Base-by-base conservation (phyloP, 1,140 invertebrate species). In the Bombus affinis region DNA sequence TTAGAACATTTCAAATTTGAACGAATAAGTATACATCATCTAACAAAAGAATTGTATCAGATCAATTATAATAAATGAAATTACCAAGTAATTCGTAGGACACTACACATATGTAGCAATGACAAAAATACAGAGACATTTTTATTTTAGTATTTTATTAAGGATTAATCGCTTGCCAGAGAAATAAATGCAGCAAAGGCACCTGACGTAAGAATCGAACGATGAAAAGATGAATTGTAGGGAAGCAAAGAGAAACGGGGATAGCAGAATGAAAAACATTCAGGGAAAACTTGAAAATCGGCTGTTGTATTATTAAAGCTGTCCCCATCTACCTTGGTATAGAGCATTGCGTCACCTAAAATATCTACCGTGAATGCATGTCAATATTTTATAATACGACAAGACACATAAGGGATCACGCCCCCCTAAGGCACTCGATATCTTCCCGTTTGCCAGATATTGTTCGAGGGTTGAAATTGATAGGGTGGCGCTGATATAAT, bases 341-440 rank as follows among this genome's bases (percentile, higher is more conserved):
- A 80, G 65, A 90, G 81, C 81, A 77, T 85, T 81, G 57, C 59
- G 72, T 82, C 88, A 81, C 83, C 74, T 90, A 76, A 90, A 85
- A 85, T 85, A 90, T 88, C 89, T 77, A 88, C 79, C 83, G 53
- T 85, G 70, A 88, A 90, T 65, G 71, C 57, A 59, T 79, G 75
- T 90, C 86, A 90, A 90, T 90, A 90, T 90, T 90, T 90, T 86
- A 88, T 89, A 90, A 90, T 77, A 83, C 88, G 86, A 90, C 66
- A 81, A 85, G 89, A 88, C 80, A 83, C 80, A 80, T 90, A 84
- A 81, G 78, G 68, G 76, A 88, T 70, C 71, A 44, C 66, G 22
- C 73, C 76, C 65, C 72, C 66, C 75, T n/a, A n/a, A 86, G 81
- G 39, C 72, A 77, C 76, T 87, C 81, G 65, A 89, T 89, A 76